A percentile compares a stretch with the other conserved stretches of the same genome.
Conservation (phyloP, 2,888 invertebrate species). For the Oligia strigilis region DNA sequence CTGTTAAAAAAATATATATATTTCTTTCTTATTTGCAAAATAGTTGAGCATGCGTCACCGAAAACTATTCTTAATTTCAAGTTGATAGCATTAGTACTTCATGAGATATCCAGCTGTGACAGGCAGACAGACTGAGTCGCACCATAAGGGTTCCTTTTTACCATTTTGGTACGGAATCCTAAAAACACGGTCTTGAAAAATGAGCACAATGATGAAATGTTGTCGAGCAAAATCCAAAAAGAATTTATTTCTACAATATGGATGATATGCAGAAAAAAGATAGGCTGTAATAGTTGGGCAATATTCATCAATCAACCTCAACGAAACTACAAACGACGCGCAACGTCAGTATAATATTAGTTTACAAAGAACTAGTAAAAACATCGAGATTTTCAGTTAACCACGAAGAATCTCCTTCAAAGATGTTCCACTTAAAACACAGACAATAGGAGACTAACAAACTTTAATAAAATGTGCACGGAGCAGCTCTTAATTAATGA, state of each 20-base stretch:
- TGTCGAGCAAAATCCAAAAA: constrained; percentile 18
- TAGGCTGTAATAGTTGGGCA: constrained; percentile 28
- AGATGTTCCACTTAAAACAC: constrained; percentile 32
- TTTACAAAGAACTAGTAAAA: constrained; percentile 27
- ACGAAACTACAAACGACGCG: constrained; percentile 34
- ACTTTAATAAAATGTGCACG: constrained; percentile 61
- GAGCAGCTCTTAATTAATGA: constrained; percentile 57
- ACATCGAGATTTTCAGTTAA: constrained; percentile 5
- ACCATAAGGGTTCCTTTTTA: too few relatives aligned
- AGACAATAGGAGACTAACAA: constrained; percentile 55
- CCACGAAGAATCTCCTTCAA: constrained; percentile 11
- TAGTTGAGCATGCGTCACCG: too few relatives aligned
- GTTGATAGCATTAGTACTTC: too few relatives aligned
- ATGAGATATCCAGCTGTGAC: too few relatives aligned
- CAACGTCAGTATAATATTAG: constrained; percentile 11
- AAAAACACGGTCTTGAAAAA: not conserved
- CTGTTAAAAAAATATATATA: too few relatives aligned
- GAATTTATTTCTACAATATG: constrained; percentile 18
- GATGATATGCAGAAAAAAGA: constrained; percentile 56
- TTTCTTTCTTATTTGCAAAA: too few relatives aligned
- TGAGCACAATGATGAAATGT: not conserved
- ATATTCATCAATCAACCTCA: constrained; percentile 58
- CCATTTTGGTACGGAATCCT: too few relatives aligned
- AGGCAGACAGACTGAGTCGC: too few relatives aligned
- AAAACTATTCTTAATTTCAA: too few relatives aligned